These are phyloP conservation scores for Clamator glandarius DNA, from an alignment of 2,797 vertebrate species.

Conservation along the genomic window DNA sequence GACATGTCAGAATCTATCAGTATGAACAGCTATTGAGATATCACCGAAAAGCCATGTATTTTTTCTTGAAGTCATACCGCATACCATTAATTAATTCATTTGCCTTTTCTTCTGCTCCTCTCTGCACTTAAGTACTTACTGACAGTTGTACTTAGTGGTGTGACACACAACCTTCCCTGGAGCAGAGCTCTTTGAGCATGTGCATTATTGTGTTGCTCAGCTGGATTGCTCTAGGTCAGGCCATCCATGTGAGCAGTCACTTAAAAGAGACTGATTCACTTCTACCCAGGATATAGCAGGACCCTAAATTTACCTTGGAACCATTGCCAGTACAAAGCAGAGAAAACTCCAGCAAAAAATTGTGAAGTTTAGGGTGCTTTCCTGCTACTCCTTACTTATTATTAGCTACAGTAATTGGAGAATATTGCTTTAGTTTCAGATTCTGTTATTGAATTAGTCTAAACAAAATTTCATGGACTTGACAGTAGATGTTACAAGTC, in stretches of 20 bases:
- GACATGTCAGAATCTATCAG: neutral
- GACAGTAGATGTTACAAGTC: neutral
- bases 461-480: neutral
- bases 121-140: neutral
- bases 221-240: constrained; percentile 45
- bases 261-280: constrained; percentile 21
- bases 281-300: neutral
- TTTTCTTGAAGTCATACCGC: neutral
- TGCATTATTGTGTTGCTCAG: constrained; percentile 17
- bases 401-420: neutral
- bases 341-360: neutral
- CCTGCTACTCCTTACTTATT: neutral
- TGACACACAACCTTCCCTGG: constrained; percentile 14
- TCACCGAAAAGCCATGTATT: neutral
- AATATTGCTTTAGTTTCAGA: constrained; percentile 9
- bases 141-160: constrained; percentile 20
- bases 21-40: neutral
- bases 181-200: constrained; percentile 30
- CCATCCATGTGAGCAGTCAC: neutral
- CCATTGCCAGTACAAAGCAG: neutral
- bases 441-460: neutral
- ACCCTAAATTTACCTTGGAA: neutral
- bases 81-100: constrained; percentile 21
- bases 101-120: neutral
- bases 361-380: neutral